Base-by-base conservation (phyloP, 2,113 vertebrate genomes). In the Mirza zaza region DNA sequence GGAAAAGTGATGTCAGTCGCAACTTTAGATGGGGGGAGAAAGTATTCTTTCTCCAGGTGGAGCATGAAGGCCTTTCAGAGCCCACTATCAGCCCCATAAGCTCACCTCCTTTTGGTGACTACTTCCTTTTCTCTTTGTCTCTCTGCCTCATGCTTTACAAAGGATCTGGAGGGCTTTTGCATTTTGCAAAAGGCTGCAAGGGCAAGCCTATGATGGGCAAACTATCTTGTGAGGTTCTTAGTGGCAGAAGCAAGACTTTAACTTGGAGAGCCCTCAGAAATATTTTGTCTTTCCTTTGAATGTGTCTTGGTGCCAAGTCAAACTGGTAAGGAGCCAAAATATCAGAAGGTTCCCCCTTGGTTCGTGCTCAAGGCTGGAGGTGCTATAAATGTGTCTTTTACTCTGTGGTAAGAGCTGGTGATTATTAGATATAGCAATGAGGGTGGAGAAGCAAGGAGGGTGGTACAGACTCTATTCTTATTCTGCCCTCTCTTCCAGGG, bases 151-250 rank as follows among this genome's bases (percentile, higher is more conserved):
- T 67, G 21, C 39, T 96, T 27, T 95, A 20, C 77, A 95, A 67
- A 85, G 13, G 48, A 61, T 73, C n/a, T 36, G 39, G 52, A 63
- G 6, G 29, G 83, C 36, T 68, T 87, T 39, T 65, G 4, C 63
- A 45, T 42, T 94, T 91, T 90, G 14, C 6, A 39, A 32, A 82
- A 89, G 21, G 29, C 70, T 87, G 55, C 29, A 85, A 89, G 52
- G 39, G 2, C 67, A 59, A n/a, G 17, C 34, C 14, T 61, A 2
- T 20, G 6, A 81, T 71, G 52, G 81, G 50, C 20, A 79, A 39
- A 84, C 23, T 77, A 45, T 86, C 39, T 76, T 84, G 48, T 80
- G 83, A 87, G n/a, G 71, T 85, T 96, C 88, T 90, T 84, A 65
- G 59, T 73, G 65, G 52, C 11, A 75, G 82, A 95, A 90, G 76